Evolutionary conservation across 92 coral and sea anemone genomes (phyloP), one percentile per base, ranked within the genome.

Genomic region (Desmophyllum pertusum): DNA sequence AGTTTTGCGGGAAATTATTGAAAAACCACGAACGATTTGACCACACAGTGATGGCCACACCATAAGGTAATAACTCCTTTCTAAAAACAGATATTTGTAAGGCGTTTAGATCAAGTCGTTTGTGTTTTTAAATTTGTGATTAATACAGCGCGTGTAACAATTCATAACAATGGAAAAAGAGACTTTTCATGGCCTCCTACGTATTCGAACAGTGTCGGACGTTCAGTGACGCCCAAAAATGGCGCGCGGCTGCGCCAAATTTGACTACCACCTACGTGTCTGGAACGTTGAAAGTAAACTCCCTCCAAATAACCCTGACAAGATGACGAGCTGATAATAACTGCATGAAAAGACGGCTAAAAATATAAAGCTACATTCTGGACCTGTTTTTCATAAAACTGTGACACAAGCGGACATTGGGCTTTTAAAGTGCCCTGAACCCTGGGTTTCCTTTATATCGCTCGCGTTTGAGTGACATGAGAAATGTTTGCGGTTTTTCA

Each of bases 381-480:
- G 50, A 11, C 42, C 36, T 30, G 27, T 76, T 37, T 36, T 67
- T 50, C 21, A 80, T 68, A 80, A 77, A 69, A 43, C 23, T 29
- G 37, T 53, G 79, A 29, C 46, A 71, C n/a, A 27, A 41, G 57
- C 27, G 73, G 40, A 37, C 40, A 67, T 67, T 67, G 17, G 29
- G 43, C 17, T n/a, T 48, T 64, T 51, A 14, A 52, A 45, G 45
- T 59, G 27, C 18, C 36, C 18, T 10, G 1, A 6, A 51, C 70
- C 76, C 78, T 18, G 37, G 48, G 82, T 61, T 5, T 15, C 71
- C 42, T 59, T 78, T 78, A 78, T 39, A n/a, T 71, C 37, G 31
- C 52, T 59, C 42, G n/a, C 71, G 3, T 59, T 37, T 82, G 86
- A 82, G 79, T 82, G 86, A 82, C 86, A 62, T 55, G 18, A 18